phyloP scores from a whole-genome alignment of 2,113 vertebrate genomes.

The Crotophaga sulcirostris region DNA sequence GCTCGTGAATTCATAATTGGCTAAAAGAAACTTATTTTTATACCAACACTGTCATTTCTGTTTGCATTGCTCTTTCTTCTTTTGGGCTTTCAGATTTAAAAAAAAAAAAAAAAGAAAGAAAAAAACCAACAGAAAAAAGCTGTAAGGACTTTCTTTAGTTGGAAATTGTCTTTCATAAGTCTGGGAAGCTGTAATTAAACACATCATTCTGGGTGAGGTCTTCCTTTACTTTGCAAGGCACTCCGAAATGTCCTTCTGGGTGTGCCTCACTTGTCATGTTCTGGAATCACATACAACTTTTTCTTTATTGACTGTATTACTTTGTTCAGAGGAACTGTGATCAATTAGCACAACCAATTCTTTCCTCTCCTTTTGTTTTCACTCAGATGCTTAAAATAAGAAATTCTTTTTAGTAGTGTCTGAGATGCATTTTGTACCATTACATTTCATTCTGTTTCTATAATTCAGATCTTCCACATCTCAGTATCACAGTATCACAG shows the following conservation, averaged over 20 bases:
- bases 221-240: neutral
- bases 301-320: neutral
- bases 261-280: neutral
- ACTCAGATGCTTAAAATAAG: neutral
- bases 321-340: neutral
- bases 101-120: neutral
- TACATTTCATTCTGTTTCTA: neutral
- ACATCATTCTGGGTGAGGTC: neutral
- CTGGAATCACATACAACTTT: neutral
- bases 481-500: too few relatives aligned
- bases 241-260: neutral
- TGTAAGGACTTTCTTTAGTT: neutral
- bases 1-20: neutral
- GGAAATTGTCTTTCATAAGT: neutral
- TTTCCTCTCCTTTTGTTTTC: neutral
- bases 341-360: neutral
- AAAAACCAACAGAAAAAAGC: neutral
- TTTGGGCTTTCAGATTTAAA: neutral
- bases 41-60: neutral
- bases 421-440: neutral
- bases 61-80: neutral
- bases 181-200: neutral
- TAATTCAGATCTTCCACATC: neutral
- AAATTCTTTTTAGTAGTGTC: neutral
- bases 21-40: neutral